Evolutionary conservation across 2,888 invertebrate genomes (phyloP), one percentile per base, ranked within the genome.

Genomic region (Tribolium freemani): DNA sequence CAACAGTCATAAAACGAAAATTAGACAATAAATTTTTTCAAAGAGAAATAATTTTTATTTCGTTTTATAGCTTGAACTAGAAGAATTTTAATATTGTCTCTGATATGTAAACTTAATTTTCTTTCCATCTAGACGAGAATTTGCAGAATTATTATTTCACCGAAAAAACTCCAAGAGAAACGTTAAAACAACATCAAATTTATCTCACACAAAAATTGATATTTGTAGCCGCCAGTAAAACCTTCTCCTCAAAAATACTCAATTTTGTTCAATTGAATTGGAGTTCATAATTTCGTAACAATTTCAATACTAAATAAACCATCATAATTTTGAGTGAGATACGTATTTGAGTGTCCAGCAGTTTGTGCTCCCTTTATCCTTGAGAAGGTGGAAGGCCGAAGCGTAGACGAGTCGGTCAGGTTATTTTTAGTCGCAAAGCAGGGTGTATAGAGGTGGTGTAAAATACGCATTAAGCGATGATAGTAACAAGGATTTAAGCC

Each of bases 381-480:
- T 66, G 56, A 54, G 21, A 54, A 30, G 66, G 66, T 54, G 56
- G 66, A 56, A 66, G 66, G 66, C 53, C 56, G 56, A 66, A 46
- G 66, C 66, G 66, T 66, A 66, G 66, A 66, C 66, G 56, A 48
- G 30, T 66, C 56, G 66, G 66, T 56, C 54, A 54, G 64, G 64
- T 48, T 66, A 66, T 66, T 66, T 66, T 66, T 66, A 66, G 66
- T 54, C 8, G 20, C 31, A 64, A n/a, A 64, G 56, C 45, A 56
- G 46, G 45, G 66, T 66, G 45, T 45, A 54, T 54, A 11, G 44
- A 56, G 66, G n/a, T 56, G 48, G 45, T 66, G 66, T 21, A 31
- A 56, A 66, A 66, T 56, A 66, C 66, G 66, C 66, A 66, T 66
- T 66, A 66, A 46, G 66, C 56, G 54, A 66, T 66, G 54, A 66